Conservation (phyloP, 1,140 invertebrate genomes). For the Colletes latitarsis region DNA sequence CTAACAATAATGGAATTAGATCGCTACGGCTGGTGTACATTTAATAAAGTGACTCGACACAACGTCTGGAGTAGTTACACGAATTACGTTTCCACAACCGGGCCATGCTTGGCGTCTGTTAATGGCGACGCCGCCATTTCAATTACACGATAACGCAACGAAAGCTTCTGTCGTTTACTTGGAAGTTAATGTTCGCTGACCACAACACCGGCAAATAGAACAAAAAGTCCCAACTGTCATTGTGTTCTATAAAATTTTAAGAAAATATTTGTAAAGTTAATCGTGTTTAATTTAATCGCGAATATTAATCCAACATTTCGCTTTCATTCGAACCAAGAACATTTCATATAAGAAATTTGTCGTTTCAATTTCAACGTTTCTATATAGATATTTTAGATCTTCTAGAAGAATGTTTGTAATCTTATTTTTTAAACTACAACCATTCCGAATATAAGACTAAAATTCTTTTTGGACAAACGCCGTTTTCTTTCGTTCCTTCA, state of each 20-base stretch:
- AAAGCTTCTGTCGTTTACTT: constrained; percentile 24
- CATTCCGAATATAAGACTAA: too few relatives aligned
- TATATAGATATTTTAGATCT: too few relatives aligned
- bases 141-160: constrained; percentile 51
- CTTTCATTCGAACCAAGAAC: too few relatives aligned
- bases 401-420: too few relatives aligned
- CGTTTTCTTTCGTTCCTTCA: too few relatives aligned
- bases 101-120: constrained; percentile 1
- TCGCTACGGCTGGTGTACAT: constrained; percentile 16
- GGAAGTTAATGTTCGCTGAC: constrained; percentile 10
- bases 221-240: neutral
- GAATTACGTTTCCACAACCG: constrained; percentile 33
- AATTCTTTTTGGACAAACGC: too few relatives aligned
- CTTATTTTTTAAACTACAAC: too few relatives aligned
- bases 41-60: constrained; percentile 39
- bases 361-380: too few relatives aligned
- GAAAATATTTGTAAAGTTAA: neutral
- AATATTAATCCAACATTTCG: too few relatives aligned
- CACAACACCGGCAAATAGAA: neutral
- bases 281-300: too few relatives aligned
- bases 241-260: neutral
- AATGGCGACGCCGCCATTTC: constrained; percentile 47
- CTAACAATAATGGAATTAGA: constrained; percentile 20
- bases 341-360: too few relatives aligned
- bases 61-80: constrained; percentile 15